Evolutionary conservation across 2,797 vertebrate species (phyloP), one percentile per base, ranked within the genome.

Genomic region (Phalloptychus januarius): DNA sequence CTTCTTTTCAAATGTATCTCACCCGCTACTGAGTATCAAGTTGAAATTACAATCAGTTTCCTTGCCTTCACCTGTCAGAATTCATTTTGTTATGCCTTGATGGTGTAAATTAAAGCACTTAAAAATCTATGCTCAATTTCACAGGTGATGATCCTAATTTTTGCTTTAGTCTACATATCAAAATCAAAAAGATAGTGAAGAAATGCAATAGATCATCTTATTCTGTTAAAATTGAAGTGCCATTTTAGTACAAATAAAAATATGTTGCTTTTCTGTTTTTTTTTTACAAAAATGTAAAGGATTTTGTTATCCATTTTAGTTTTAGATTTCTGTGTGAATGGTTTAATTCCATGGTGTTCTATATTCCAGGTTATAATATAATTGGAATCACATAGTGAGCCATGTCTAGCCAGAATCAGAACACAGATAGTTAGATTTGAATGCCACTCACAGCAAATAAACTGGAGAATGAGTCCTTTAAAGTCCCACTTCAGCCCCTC

Each of bases 391-490:
- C 38, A 65, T 10, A 36, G 61, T 31, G 16, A 63, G 18, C 63
- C 36, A 44, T 28, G 13, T 2, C 67, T 28, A 7, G n/a, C 7
- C 42, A 71, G 28, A 45, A 45, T 25, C 67, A 70, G n/a, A 70
- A 70, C 12, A 28, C 12, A 44, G 13, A 44, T 28, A 80, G 50
- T 81, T 77, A 31, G 71, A 63, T 81, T 79, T 83, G 70, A 52
- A 87, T 76, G 76, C 11, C 63, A 72, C 65, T 83, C 76, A 79
- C 70, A 76, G 61, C 18, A 77, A 74, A 72, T 65, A 78, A 52
- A 79, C 23, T 31, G 38, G 3, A 40, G 44, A 11, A 67, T 67
- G 36, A 67, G 78, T 33, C 44, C 25, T 69, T 78, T 45, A 73
- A 71, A 28, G 63, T 72, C 38, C 75, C 52, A 81, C 76, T 90